Evolutionary conservation across 2,888 invertebrate species (phyloP).

Genomic region (Watsonalla binaria): DNA sequence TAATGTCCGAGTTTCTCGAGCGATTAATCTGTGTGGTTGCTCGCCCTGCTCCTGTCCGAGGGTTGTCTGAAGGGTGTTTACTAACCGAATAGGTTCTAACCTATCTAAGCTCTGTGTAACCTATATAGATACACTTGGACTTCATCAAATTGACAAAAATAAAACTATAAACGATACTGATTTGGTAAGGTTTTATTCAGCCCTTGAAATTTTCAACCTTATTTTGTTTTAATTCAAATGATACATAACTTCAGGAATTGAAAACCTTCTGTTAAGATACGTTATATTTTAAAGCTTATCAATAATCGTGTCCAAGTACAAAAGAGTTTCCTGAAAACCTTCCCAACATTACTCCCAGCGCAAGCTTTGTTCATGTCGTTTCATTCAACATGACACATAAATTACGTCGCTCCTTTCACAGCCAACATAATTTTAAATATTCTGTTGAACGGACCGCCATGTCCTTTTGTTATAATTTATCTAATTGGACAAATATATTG

Average conservation of each 20-base stretch:
- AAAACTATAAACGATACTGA: too few relatives aligned
- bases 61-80: too few relatives aligned
- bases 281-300: background rate
- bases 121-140: too few relatives aligned
- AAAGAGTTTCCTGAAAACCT: background rate
- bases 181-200: too few relatives aligned
- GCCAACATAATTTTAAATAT: constrained; percentile 4
- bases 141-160: too few relatives aligned
- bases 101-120: too few relatives aligned
- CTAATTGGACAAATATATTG: constrained; percentile 17
- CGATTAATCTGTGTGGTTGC: background rate
- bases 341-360: background rate
- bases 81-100: too few relatives aligned
- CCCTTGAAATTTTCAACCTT: too few relatives aligned
- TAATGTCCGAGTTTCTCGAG: background rate
- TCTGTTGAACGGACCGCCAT: background rate
- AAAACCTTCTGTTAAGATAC: background rate
- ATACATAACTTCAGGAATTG: too few relatives aligned
- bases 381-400: constrained; percentile 21
- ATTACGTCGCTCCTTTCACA: constrained; percentile 26
- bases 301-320: background rate
- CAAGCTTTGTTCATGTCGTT: constrained; percentile 2
- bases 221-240: too few relatives aligned
- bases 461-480: constrained; percentile 10
- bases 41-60: too few relatives aligned